Evolutionary conservation across 2,113 vertebrate genomes (phyloP).

Genomic region (Leucopternis melanops): DNA sequence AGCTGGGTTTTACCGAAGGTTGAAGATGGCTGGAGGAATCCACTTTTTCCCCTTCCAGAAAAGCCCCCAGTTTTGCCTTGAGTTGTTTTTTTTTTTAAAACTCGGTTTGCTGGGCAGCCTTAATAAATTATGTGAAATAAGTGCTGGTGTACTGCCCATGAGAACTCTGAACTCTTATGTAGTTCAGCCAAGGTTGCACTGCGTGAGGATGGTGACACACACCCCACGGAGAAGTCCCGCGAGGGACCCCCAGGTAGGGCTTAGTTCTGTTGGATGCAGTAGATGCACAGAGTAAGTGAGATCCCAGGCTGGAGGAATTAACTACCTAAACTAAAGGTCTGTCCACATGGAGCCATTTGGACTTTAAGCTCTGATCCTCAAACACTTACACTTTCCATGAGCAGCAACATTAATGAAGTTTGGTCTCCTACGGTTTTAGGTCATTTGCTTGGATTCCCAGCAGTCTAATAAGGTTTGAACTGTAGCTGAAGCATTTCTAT

Average conservation of each 20-base stretch:
- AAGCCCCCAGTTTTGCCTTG: neutral
- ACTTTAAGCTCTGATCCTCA: neutral
- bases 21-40: neutral
- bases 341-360: neutral
- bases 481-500: conserved; percentile 19
- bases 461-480: conserved; percentile 7
- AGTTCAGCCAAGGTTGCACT: neutral
- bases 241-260: neutral
- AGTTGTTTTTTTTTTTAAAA: neutral
- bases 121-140: neutral
- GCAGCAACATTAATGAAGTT: neutral
- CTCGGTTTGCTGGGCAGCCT: neutral
- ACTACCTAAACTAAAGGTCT: neutral
- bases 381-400: neutral
- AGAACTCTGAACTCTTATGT: neutral
- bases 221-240: neutral
- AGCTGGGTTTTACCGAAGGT: neutral
- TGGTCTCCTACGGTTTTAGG: conserved; percentile 36
- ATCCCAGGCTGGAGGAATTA: neutral
- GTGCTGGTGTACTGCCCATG: neutral
- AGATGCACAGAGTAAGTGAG: neutral
- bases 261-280: neutral
- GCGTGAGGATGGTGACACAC: neutral
- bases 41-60: neutral
- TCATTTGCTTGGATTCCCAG: conserved; percentile 40